Conservation (phyloP, 2,888 invertebrate species). For the Volucella inanis region DNA sequence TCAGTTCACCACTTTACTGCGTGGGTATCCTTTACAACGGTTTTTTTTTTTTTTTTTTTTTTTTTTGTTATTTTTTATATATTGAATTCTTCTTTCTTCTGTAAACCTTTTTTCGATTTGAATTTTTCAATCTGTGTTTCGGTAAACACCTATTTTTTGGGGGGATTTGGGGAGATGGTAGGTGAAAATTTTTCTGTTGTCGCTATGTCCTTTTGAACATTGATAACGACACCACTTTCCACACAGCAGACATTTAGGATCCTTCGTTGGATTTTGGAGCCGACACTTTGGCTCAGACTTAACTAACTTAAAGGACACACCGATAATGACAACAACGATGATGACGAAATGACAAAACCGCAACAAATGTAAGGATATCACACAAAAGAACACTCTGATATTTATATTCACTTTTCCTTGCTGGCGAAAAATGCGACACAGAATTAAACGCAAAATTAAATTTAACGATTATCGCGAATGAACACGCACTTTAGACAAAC, state of each 20-base stretch:
- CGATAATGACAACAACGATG: neutral
- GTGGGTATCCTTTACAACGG: slow-evolving; percentile 42
- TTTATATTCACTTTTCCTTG: slow-evolving; percentile 36
- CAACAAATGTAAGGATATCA: slow-evolving; percentile 51
- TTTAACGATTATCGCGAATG: slow-evolving; percentile 50
- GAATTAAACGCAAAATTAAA: slow-evolving; percentile 36
- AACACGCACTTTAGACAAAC: slow-evolving; percentile 54
- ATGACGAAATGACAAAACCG: neutral
- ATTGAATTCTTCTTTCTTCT: slow-evolving; percentile 1
- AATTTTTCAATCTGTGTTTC: slow-evolving; percentile 18
- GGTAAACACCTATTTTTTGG: slow-evolving; percentile 16
- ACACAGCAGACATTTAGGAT: slow-evolving; percentile 62
- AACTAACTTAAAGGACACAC: neutral
- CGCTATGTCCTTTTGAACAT: slow-evolving; percentile 64
- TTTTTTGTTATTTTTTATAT: neutral
- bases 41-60: neutral
- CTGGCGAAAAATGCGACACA: slow-evolving; percentile 36
- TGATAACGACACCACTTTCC: slow-evolving; percentile 44
- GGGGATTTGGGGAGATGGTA: too few relatives aligned
- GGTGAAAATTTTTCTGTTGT: slow-evolving; percentile 8
- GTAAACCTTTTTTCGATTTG: slow-evolving; percentile 3
- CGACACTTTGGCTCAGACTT: slow-evolving; percentile 21
- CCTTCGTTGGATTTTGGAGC: slow-evolving; percentile 20
- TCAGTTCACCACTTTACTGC: slow-evolving; percentile 49
- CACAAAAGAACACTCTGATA: slow-evolving; percentile 23